A percentile compares a stretch with the other conserved stretches of the same genome.
Conservation (phyloP, 1,140 invertebrate genomes). For the Lordiphosa mommai region DNA sequence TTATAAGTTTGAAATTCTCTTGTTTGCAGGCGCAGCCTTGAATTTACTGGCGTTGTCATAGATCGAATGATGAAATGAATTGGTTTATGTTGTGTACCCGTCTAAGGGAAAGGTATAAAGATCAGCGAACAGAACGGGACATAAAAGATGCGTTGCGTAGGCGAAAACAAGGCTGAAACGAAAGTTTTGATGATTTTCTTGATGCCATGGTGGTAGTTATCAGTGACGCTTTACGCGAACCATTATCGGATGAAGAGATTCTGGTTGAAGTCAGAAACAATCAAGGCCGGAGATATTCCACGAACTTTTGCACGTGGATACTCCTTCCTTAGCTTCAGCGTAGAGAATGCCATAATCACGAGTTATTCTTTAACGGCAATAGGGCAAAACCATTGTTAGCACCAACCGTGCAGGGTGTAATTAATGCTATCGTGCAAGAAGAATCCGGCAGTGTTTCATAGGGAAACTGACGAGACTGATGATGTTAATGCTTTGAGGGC, state of each 20-base stretch:
- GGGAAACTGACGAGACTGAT: no score
- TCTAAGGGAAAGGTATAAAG: neutral
- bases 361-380: no score
- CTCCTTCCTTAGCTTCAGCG: no score
- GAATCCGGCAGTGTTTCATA: no score
- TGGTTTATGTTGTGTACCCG: neutral
- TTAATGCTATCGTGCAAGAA: no score
- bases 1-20: neutral
- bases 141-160: neutral
- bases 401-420: neutral
- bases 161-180: neutral
- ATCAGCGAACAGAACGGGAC: neutral
- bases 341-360: no score
- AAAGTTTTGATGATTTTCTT: neutral
- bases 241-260: neutral
- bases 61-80: neutral
- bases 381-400: no score
- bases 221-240: neutral
- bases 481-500: no score
- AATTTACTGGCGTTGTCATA: neutral
- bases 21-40: neutral
- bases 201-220: neutral
- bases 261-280: neutral
- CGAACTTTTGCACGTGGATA: no score
- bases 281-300: no score